Evolutionary conservation across 2,797 vertebrate species (phyloP), one percentile per base, ranked within the genome.

Genomic region (Nannoperca australis): DNA sequence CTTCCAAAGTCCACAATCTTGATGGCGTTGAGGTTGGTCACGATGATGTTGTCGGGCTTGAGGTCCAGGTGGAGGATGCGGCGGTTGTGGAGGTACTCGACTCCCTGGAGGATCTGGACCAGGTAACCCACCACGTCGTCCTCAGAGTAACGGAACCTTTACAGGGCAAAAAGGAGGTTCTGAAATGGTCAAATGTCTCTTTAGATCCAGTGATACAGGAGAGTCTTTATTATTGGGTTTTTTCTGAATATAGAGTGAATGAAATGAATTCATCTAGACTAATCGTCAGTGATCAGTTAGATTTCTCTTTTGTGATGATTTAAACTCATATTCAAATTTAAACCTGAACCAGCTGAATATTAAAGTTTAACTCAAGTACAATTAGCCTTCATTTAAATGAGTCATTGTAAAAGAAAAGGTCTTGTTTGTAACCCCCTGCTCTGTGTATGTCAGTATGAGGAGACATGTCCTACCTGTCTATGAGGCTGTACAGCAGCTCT

Each of bases 1-100:
- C 97, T 98, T 58, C 98, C 98, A 0, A 99, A 97, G 92, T 99
- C 98, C 0, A 99, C 95, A 1, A 99, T 97, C 94, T 99, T 99
- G 78, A 99, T 85, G 55, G 92, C 77, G 0, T 97, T 98, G 88
- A 96, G 95, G 76, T 94, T 92, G 2, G 96, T 96, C 91, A 99
- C 88, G 24, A 99, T 85, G 70, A 99, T 87, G 91, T 99, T 99
- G 91, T 99, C 98, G 0, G 97, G 96, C 83, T 97, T 98, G 67
- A 99, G 96, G 94, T 99, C 98, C 1, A 99, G 93, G 88, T 99
- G 98, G 60, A 99, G 95, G 9, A 99, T 92, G 0, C 93, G 95
- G 34, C 70, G 96, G 79, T 93, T 88, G 0, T 99, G 98, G 69
- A 99, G 95, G 85, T 98, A 99, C 82, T 98, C 97, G 0, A 99